Base-by-base conservation (phyloP, 1,140 invertebrate species). In the Eubasilissa regina region DNA sequence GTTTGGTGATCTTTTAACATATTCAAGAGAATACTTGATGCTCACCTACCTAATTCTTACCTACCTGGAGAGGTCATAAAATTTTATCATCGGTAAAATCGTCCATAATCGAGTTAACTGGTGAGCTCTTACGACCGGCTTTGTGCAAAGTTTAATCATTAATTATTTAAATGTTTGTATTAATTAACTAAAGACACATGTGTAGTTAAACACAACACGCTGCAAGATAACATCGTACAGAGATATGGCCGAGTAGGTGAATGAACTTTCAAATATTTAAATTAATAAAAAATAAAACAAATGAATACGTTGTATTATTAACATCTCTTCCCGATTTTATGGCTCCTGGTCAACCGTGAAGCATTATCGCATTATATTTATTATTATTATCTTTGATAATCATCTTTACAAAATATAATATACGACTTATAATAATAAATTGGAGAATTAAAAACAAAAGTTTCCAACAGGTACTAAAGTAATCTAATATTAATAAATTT, bases 121-220 rank as follows among this genome's bases (percentile, higher is more conserved):
- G 25, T 9, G 6, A 43, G 19, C 19, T 25, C 19, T 58, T 19
- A 19, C 55, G 55, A 15, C 21, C 15, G 55, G 35, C 60, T n/a
- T 25, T 51, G n/a, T 64, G 60, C 19, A 25, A 64, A 25, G 13
- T 13, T 25, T 13, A 64, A 64, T 35, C 60, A 64, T 64, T 64
- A 64, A 64, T 64, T 35, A 73, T 55, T 73, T 21, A 55, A 70
- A 73, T 55, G 21, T 55, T 53, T 53, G 70, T 73, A 55, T 73
- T 73, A 73, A 73, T 73, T 73, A 73, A 73, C 11, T 53, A 53
- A 73, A 53, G 70, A 73, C 51, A 73, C 51, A 51, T 70, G 51
- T 43, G 48, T 73, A 51, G 53, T 73, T 73, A 73, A 55, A 73
- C 51, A 73, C 19, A 73, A 73, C 51, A 55, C 47, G 19, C 17